These are phyloP conservation scores for Papilio aristodemus DNA, from an alignment of 1,140 invertebrate species.

Conservation along the genomic window DNA sequence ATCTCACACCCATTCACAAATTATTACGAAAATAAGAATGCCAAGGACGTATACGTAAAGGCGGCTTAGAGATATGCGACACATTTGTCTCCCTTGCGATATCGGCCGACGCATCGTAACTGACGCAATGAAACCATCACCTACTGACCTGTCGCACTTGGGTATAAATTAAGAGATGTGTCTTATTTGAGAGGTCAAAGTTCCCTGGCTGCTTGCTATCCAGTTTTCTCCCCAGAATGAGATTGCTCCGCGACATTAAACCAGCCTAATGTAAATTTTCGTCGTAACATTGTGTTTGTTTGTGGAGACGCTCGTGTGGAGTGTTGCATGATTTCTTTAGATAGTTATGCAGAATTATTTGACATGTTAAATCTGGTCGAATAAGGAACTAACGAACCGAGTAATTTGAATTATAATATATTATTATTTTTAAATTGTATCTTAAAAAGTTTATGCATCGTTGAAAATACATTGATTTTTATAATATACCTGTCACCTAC, in stretches of 20 bases:
- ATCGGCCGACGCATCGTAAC: constrained; percentile 64
- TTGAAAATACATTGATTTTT: too few species aligned
- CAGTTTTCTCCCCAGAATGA: constrained; percentile 67
- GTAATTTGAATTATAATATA: too few species aligned
- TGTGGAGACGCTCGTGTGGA: constrained; percentile 43
- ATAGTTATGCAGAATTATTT: constrained; percentile 43
- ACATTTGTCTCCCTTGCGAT: constrained; percentile 73
- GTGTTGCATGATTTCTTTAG: constrained; percentile 55
- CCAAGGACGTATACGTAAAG: constrained; percentile 54
- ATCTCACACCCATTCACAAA: constrained; percentile 32
- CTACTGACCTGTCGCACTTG: constrained; percentile 42
- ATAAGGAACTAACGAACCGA: constrained; percentile 33
- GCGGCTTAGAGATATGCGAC: constrained; percentile 60
- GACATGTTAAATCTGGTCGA: too few species aligned
- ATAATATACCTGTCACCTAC: too few species aligned
- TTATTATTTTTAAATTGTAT: too few species aligned
- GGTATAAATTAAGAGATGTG: constrained; percentile 30
- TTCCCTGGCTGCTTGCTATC: constrained; percentile 46
- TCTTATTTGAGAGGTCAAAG: constrained; percentile 48
- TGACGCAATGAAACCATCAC: constrained; percentile 54
- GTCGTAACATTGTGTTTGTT: constrained; percentile 64
- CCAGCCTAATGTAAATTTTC: constrained; percentile 76
- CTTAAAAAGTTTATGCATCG: too few species aligned
- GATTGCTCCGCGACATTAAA: constrained; percentile 76
- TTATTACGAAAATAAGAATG: constrained; percentile 59